A percentile compares a stretch with the other conserved stretches of the same genome.
Conservation (phyloP, 2,888 invertebrate genomes). For the Flexamia atlantica region DNA sequence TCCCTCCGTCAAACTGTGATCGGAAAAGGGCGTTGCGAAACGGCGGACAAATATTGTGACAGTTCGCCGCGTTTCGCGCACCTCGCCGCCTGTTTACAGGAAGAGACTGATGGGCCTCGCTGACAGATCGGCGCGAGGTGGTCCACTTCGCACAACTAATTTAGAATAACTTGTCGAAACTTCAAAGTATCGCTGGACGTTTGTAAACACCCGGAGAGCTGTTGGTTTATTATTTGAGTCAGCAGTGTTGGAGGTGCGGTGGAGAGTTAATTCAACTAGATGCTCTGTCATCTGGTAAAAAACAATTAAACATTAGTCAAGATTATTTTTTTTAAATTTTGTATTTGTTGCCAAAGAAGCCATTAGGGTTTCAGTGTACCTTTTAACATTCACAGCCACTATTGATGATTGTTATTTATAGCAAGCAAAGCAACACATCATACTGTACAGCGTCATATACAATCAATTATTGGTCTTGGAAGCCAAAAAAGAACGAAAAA, state of each 20-base stretch:
- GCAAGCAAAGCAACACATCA: too few species aligned
- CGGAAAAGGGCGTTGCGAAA: not conserved
- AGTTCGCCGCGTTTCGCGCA: constrained; percentile 31
- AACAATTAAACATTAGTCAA: too few species aligned
- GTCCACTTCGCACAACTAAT: constrained; percentile 7
- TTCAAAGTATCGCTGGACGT: not conserved
- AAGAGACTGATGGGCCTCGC: not conserved
- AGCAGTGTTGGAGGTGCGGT: not conserved
- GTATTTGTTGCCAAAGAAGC: too few species aligned
- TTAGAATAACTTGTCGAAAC: constrained; percentile 2
- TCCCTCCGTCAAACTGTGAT: constrained; percentile 36
- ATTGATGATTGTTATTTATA: too few species aligned
- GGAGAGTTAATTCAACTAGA: not conserved
- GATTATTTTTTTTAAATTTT: too few species aligned
- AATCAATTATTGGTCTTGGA: too few species aligned
- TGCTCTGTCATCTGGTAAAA: too few species aligned
- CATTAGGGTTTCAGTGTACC: too few species aligned
- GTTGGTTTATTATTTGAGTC: not conserved
- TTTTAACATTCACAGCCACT: too few species aligned
- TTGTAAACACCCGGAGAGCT: not conserved
- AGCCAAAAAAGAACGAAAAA: too few species aligned
- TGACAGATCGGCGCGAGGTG: not conserved
- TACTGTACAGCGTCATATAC: too few species aligned
- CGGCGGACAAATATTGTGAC: constrained; percentile 36
- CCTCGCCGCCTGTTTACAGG: not conserved